phyloP scores from a whole-genome alignment of 2,797 vertebrate genomes.

The Sebastes taczanowskii region DNA sequence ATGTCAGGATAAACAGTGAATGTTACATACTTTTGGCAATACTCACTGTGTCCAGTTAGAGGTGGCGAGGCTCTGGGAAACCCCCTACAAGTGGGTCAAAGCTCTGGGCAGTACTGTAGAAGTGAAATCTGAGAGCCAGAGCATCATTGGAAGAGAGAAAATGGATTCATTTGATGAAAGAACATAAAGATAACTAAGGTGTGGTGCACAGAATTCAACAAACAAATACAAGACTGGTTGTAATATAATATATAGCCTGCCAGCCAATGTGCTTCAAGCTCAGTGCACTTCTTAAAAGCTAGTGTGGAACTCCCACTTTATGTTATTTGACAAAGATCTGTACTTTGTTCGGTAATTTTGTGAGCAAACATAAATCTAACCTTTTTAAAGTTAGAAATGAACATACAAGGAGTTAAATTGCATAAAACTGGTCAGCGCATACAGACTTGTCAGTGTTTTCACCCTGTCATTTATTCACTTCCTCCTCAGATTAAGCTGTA shows the following conservation, averaged over 20 bases:
- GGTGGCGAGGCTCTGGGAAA: slow-evolving; percentile 26
- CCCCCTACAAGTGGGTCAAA: slow-evolving; percentile 15
- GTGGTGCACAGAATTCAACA: not conserved
- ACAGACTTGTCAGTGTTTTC: not conserved
- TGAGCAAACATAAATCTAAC: not conserved
- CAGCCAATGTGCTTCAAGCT: not conserved
- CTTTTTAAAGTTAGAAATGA: not conserved
- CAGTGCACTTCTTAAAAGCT: not conserved
- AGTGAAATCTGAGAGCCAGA: slow-evolving; percentile 63
- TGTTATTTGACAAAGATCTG: not conserved
- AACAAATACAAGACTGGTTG: not conserved
- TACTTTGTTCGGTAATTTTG: not conserved
- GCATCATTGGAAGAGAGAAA: not conserved
- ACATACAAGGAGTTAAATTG: not conserved
- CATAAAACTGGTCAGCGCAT: not conserved
- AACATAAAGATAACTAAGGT: not conserved
- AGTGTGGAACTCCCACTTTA: not conserved
- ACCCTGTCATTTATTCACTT: not conserved
- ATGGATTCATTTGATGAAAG: not conserved
- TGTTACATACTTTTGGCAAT: slow-evolving; percentile 5
- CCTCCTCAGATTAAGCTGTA: slow-evolving; percentile 14
- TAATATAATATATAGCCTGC: not conserved
- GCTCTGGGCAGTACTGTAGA: slow-evolving; percentile 16
- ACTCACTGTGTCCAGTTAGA: not conserved
- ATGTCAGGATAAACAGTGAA: not conserved